Conservation (phyloP, 2,888 invertebrate species). For the Allolobophora icterica region DNA sequence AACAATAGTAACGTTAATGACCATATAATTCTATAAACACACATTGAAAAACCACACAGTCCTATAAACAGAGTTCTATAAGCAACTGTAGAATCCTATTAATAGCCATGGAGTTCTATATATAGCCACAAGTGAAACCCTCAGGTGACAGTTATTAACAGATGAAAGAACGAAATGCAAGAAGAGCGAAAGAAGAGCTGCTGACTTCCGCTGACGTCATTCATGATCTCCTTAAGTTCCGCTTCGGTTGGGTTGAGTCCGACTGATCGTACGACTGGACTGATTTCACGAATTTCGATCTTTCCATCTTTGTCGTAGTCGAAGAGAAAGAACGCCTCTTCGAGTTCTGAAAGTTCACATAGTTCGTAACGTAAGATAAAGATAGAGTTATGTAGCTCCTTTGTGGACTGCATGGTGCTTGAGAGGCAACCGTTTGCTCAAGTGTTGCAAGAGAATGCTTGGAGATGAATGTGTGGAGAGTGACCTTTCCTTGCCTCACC, state of each 20-base stretch:
- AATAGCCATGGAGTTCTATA: too few species aligned
- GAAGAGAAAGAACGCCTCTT: slow-evolving; percentile 48
- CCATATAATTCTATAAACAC: too few species aligned
- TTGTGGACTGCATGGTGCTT: background rate
- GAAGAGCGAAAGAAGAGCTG: background rate
- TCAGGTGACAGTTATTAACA: too few species aligned
- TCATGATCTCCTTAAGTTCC: slow-evolving; percentile 47
- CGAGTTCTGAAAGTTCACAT: slow-evolving; percentile 41
- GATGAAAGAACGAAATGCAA: too few species aligned
- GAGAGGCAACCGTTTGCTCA: background rate
- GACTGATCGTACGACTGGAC: slow-evolving; percentile 45
- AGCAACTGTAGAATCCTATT: too few species aligned
- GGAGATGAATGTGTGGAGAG: too few species aligned
- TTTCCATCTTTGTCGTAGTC: slow-evolving; percentile 49
- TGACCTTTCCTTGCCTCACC: too few species aligned
- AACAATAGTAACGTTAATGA: too few species aligned
- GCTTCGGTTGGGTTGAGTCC: slow-evolving; percentile 48
- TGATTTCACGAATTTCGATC: slow-evolving; percentile 43
- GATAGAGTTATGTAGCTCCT: background rate
- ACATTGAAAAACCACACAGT: too few species aligned
- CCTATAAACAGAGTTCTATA: too few species aligned
- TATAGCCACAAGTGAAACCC: too few species aligned
- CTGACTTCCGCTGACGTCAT: slow-evolving; percentile 45
- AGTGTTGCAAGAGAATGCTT: background rate
- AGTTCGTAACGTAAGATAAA: background rate